phyloP scores from a whole-genome alignment of 2,113 vertebrate species.

The Rhineura floridana region DNA sequence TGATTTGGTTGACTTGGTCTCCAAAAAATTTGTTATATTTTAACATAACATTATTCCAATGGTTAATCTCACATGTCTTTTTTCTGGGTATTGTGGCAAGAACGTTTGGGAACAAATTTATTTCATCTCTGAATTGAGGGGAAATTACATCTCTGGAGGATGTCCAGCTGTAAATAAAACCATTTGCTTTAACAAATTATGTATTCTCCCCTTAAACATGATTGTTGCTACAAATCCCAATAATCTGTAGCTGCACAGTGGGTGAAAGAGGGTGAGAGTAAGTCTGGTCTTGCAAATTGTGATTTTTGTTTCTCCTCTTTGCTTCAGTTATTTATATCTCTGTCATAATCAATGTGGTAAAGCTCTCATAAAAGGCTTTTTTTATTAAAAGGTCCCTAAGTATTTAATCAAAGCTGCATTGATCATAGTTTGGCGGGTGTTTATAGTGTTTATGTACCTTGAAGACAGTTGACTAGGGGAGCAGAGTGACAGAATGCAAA shows the following conservation, averaged over 20 bases:
- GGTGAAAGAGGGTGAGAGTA: neutral
- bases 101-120: neutral
- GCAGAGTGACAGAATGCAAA: neutral
- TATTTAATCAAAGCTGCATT: slow-evolving; percentile 28
- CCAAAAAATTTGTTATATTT: too few relatives aligned
- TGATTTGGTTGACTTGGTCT: too few relatives aligned
- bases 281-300: slow-evolving; percentile 18
- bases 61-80: too few relatives aligned
- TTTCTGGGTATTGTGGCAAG: too few relatives aligned
- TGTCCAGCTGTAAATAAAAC: slow-evolving; percentile 4
- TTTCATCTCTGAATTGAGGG: neutral
- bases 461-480: neutral
- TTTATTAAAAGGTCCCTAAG: slow-evolving; percentile 21
- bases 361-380: neutral
- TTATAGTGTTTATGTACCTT: neutral
- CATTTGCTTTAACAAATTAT: neutral
- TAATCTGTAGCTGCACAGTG: slow-evolving; percentile 42
- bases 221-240: slow-evolving; percentile 10
- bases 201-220: slow-evolving; percentile 4
- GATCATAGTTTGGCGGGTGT: slow-evolving; percentile 8
- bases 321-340: slow-evolving; percentile 30
- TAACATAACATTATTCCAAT: too few relatives aligned
- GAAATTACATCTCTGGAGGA: neutral
- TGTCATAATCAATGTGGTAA: slow-evolving; percentile 23
- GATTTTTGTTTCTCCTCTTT: slow-evolving; percentile 18